phyloP scores from a whole-genome alignment of 2,113 vertebrate species.

The Heterotilapia buettikoferi region DNA sequence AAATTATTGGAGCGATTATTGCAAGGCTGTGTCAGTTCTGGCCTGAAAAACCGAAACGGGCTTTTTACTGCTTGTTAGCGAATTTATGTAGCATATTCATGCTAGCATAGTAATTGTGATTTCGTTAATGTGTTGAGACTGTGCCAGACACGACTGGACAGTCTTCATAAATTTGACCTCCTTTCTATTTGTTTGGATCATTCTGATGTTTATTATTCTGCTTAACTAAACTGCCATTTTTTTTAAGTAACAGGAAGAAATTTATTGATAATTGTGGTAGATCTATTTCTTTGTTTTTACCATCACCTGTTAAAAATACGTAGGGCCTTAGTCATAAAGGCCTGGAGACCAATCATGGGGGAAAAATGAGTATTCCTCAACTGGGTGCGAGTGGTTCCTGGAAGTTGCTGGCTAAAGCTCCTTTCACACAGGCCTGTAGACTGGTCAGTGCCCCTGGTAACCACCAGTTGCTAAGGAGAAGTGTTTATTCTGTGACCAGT shows the following conservation, averaged over 20 bases:
- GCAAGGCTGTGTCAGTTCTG: background rate
- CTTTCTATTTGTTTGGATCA: background rate
- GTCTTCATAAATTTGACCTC: background rate
- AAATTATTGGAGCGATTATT: background rate
- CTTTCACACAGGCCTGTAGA: no score
- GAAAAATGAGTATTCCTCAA: background rate
- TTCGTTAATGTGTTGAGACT: background rate
- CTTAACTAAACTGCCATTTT: background rate
- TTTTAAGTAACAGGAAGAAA: background rate
- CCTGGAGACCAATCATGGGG: background rate
- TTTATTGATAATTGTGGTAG: background rate
- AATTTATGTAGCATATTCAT: background rate
- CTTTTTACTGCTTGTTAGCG: background rate
- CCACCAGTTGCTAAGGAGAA: background rate
- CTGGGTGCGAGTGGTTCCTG: background rate
- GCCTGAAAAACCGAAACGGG: fast-evolving
- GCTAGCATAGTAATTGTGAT: background rate
- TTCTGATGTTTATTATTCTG: background rate
- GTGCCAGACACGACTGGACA: background rate
- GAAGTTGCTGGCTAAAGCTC: background rate
- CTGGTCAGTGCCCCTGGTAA: background rate
- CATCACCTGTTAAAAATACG: background rate
- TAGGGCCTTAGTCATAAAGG: background rate
- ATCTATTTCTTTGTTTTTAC: background rate
- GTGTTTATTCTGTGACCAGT: background rate